Conservation (phyloP, 2,797 vertebrate species). For the Eremophila alpestris region DNA sequence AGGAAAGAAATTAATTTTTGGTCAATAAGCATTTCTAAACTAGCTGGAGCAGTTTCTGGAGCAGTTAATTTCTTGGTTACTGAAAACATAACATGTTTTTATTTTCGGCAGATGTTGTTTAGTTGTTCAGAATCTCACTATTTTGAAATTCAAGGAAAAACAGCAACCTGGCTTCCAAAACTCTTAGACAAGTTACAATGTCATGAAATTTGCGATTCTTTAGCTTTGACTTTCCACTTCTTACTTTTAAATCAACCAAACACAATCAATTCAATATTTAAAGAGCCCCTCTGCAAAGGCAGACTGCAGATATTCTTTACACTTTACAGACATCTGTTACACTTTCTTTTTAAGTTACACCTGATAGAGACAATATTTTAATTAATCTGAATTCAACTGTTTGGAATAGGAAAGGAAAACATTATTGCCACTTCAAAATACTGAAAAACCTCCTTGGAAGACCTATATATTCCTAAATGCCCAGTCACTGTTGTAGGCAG, state of each 20-base stretch:
- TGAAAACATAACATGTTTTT: background rate
- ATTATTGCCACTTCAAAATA: background rate
- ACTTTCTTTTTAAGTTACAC: background rate
- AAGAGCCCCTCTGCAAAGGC: background rate
- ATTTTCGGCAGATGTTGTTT: conserved; percentile 40
- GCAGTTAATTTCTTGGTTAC: background rate
- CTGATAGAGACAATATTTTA: background rate
- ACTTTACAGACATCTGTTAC: no score
- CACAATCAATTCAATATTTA: background rate
- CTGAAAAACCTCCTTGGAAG: background rate
- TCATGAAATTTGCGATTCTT: background rate
- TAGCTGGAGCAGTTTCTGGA: background rate
- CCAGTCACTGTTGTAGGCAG: background rate
- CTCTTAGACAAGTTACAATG: background rate
- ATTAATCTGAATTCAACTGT: background rate
- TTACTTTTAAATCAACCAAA: background rate
- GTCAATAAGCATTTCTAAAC: background rate
- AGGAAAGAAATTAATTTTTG: background rate
- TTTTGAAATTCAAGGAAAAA: conserved; percentile 25
- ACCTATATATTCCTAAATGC: background rate
- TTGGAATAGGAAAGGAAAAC: background rate
- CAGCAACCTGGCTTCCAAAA: conserved; percentile 3
- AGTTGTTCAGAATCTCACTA: background rate
- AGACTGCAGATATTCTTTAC: background rate
- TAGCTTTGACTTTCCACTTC: background rate